Evolutionary conservation across 2,888 invertebrate species (phyloP).

Genomic region (Scaptomyza polygonia): DNA sequence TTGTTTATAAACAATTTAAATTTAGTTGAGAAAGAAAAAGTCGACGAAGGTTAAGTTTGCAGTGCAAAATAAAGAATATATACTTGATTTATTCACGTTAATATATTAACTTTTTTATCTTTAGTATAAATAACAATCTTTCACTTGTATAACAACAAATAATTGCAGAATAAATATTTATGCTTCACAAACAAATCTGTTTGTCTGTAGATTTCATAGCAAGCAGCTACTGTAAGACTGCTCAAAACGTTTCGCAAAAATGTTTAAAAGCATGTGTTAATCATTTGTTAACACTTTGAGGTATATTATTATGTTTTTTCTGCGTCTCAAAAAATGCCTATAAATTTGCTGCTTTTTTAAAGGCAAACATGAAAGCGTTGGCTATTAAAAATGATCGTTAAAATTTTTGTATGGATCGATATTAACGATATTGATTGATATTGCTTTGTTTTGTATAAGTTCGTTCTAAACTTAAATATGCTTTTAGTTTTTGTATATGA

Average conservation of each 20-base stretch:
- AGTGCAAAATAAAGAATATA: not conserved
- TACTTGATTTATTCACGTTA: not conserved
- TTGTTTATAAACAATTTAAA: constrained; percentile 23
- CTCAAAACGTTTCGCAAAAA: too few relatives aligned
- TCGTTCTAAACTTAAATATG: constrained; percentile 24
- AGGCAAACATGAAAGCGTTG: constrained; percentile 19
- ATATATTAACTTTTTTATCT: too few relatives aligned
- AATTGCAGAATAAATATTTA: not conserved
- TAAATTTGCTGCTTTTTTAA: not conserved
- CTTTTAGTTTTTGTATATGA: constrained; percentile 15
- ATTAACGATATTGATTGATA: not conserved
- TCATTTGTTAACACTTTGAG: constrained; percentile 7
- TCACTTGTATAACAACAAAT: not conserved
- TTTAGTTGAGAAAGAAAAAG: constrained; percentile 15
- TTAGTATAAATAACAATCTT: too few relatives aligned
- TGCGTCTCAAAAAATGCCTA: constrained; percentile 19
- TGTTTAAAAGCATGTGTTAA: too few relatives aligned
- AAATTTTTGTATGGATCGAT: constrained; percentile 22
- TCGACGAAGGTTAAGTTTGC: not conserved
- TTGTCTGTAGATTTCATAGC: not conserved
- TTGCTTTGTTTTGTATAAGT: too few relatives aligned
- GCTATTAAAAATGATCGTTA: constrained; percentile 31
- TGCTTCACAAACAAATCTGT: too few relatives aligned
- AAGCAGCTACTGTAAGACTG: not conserved
- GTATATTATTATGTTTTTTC: constrained; percentile 10